phyloP scores from a whole-genome alignment of 1,140 invertebrate species.

The Tetranychus urticae region DNA sequence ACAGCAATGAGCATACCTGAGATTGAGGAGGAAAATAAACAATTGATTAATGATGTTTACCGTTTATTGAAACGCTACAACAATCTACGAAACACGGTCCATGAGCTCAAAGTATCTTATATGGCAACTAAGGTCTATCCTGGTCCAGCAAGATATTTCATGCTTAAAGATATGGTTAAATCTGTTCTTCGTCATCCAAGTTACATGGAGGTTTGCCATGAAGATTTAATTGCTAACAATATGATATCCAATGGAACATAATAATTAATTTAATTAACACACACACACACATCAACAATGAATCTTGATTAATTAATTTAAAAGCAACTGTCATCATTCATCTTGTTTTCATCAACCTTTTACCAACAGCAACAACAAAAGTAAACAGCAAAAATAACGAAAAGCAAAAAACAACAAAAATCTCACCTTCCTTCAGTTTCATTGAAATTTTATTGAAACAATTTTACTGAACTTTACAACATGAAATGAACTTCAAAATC shows the following conservation, averaged over 20 bases:
- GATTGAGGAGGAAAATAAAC: slow-evolving; percentile 75
- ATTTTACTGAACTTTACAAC: no score
- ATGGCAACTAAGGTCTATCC: slow-evolving; percentile 68
- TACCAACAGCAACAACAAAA: no score
- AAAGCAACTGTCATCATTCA: no score
- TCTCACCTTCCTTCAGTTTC: no score
- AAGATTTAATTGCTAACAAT: slow-evolving; percentile 19
- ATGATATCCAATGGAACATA: not conserved
- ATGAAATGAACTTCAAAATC: no score
- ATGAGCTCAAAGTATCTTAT: slow-evolving; percentile 63
- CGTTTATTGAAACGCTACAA: slow-evolving; percentile 70
- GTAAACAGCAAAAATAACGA: no score
- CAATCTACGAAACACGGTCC: slow-evolving; percentile 58
- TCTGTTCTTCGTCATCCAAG: slow-evolving; percentile 74
- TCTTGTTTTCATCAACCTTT: no score
- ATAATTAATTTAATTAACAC: no score
- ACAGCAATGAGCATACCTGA: slow-evolving; percentile 72
- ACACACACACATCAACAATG: no score
- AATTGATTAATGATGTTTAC: slow-evolving; percentile 77
- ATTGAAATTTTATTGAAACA: no score
- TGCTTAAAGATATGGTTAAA: slow-evolving; percentile 86
- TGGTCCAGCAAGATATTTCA: slow-evolving; percentile 70
- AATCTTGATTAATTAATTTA: no score
- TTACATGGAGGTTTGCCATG: slow-evolving; percentile 85
- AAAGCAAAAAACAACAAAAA: no score